These are phyloP conservation scores for Pipistrellus nathusii DNA, from an alignment of 2,797 vertebrate species.

Conservation along the genomic window DNA sequence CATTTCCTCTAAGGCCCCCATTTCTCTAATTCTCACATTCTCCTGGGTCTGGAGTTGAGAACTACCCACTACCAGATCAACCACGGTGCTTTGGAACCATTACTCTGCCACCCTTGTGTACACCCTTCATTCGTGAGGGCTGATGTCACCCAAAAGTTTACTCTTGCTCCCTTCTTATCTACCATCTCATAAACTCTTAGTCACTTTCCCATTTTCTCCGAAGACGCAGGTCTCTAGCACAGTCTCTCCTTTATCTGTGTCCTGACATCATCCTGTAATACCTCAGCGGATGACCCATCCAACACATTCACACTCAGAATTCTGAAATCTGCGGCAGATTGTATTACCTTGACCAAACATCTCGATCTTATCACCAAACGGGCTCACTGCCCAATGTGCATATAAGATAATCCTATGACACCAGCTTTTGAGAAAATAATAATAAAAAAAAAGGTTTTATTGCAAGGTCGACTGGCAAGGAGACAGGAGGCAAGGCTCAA, in stretches of 20 bases:
- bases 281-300: not conserved
- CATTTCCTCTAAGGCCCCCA: constrained; percentile 6
- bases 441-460: not conserved
- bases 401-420: not conserved
- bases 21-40: not conserved
- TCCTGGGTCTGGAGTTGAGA: not conserved
- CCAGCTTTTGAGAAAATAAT: not conserved
- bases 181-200: not conserved
- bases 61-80: constrained; percentile 18
- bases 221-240: not conserved
- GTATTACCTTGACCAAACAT: not conserved
- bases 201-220: not conserved
- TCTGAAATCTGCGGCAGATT: not conserved
- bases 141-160: not conserved
- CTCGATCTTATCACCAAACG: not conserved
- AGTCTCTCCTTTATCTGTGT: not conserved
- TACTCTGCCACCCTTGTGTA: not conserved
- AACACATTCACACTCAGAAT: not conserved
- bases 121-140: not conserved
- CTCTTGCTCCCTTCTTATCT: not conserved
- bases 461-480: not conserved
- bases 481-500: not conserved
- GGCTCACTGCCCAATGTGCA: not conserved
- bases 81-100: not conserved
- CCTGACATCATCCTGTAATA: not conserved